Evolutionary conservation across 2,888 invertebrate species (phyloP), one percentile per base, ranked within the genome.

Genomic region (Phalera bucephala): DNA sequence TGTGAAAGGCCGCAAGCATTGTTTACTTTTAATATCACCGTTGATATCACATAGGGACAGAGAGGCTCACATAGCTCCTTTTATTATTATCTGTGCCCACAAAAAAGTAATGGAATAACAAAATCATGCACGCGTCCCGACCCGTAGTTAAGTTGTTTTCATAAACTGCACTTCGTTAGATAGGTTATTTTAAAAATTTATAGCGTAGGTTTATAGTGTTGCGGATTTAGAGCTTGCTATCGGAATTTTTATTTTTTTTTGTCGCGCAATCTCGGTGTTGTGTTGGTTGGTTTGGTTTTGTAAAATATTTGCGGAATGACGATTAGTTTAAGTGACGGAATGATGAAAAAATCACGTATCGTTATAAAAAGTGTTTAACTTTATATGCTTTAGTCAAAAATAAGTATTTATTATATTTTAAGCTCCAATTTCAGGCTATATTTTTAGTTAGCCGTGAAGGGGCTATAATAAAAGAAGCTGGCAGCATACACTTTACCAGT

Each of bases 141-240:
- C 27, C 31, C 31, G 41, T 35, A 29, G 45, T 33, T 47, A 36
- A 46, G 48, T 46, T 55, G 55, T 63, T 67, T 71, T 62, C 59
- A 64, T 68, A 67, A 61, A 72, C 62, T 71, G 70, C 70, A 72
- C 72, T 73, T 55, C 45, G 48, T 55, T 63, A 65, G 53, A 68
- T 63, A 56, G 46, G 45, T 41, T 44, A 46, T 43, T 55, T 63
- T 63, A 48, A 60, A 66, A 64, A 64, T 64, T 65, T 45, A 63
- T 43, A 36, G 51, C 44, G 37, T 36, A 14, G 19, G 19, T n/a
- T 19, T 26, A 13, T 33, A 31, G 21, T 38, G 43, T 32, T 33
- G 29, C 32, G 32, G 20, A 48, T 52, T 39, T 36, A 31, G 41
- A 22, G 31, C 37, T 38, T 33, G 15, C 31, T 46, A 46, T 52